Evolutionary conservation across 2,888 invertebrate genomes (phyloP).

Genomic region (Halocaridina rubra): DNA sequence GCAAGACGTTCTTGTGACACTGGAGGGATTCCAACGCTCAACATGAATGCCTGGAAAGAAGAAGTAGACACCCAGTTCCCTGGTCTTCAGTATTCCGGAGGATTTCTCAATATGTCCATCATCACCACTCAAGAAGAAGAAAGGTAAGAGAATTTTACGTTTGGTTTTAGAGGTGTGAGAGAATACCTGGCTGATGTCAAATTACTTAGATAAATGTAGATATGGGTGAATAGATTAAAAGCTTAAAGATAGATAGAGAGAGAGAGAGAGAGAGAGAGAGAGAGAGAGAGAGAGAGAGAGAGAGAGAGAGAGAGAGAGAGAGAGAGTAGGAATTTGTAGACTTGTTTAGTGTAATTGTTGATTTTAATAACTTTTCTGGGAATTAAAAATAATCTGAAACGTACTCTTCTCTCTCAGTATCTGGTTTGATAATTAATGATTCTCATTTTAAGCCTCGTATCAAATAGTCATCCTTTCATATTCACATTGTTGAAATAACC

Average conservation of each 20-base stretch:
- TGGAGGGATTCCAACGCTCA: slow-evolving; percentile 13
- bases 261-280: not conserved
- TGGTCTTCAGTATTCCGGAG: slow-evolving; percentile 25
- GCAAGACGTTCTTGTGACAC: slow-evolving; percentile 6
- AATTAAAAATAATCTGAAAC: no score
- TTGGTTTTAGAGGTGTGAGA: no score
- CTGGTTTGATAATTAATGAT: no score
- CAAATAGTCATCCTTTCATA: no score
- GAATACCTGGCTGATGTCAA: not conserved
- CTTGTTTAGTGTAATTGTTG: no score
- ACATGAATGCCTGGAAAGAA: slow-evolving; percentile 51
- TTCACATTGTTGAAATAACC: no score
- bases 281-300: not conserved
- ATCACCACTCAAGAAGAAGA: not conserved
- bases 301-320: not conserved
- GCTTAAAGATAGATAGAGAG: not conserved
- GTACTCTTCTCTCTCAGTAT: no score
- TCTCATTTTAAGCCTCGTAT: no score
- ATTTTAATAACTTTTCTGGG: no score
- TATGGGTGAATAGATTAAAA: not conserved
- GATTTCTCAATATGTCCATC: not conserved
- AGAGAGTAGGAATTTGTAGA: no score
- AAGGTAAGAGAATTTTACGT: no score
- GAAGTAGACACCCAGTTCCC: slow-evolving; percentile 25
- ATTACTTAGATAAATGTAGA: not conserved